A percentile compares a stretch with the other conserved stretches of the same genome.
These are phyloP conservation scores for Mola mola DNA, from an alignment of 2,113 vertebrate species.

Conservation along the genomic window DNA sequence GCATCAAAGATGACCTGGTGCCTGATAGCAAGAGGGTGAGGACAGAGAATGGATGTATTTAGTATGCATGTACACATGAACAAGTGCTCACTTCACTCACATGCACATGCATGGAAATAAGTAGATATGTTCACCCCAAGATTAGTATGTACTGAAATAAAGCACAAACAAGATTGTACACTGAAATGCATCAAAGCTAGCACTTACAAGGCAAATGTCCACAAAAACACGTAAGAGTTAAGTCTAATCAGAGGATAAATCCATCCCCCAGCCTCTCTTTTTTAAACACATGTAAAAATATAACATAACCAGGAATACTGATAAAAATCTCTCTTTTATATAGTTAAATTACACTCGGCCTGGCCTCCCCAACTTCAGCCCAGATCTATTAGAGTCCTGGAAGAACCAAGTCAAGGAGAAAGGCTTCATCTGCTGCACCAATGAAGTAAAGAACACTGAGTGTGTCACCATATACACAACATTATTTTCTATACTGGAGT, in stretches of 20 bases:
- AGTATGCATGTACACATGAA: background rate
- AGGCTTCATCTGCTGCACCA: constrained; percentile 95
- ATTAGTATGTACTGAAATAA: background rate
- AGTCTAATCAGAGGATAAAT: too few species aligned
- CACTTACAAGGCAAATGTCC: background rate
- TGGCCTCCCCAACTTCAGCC: constrained; percentile 93
- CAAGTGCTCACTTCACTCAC: background rate
- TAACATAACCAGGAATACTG: background rate
- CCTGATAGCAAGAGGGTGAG: constrained; percentile 94
- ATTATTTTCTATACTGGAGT: background rate
- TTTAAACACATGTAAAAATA: background rate
- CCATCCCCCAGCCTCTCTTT: too few species aligned
- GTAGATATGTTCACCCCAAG: background rate
- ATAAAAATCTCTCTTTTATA: constrained; percentile 33
- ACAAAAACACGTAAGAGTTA: constrained; percentile 2
- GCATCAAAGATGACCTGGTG: constrained; percentile 96
- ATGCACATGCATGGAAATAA: background rate
- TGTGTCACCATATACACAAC: background rate
- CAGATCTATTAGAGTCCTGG: constrained; percentile 91
- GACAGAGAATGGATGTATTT: background rate
- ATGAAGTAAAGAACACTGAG: constrained; percentile 84
- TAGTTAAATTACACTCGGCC: constrained; percentile 98
- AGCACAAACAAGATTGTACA: background rate
- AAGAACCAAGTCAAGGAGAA: constrained; percentile 96
- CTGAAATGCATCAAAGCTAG: background rate